phyloP scores from a whole-genome alignment of 2,888 invertebrate genomes.

The Cosmia pyralina region DNA sequence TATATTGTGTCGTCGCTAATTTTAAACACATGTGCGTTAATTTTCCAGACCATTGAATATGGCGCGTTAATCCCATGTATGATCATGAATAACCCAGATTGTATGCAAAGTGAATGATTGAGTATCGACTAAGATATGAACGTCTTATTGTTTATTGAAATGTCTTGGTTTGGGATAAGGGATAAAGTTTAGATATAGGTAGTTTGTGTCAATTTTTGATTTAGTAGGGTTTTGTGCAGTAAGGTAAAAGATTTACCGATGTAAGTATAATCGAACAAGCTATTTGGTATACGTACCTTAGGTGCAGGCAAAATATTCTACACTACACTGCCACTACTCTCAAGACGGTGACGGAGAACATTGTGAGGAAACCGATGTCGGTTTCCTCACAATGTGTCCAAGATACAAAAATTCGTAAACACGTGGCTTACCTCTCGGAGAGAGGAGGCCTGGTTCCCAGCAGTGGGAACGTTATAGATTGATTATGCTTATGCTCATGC shows the following conservation, averaged over 20 bases:
- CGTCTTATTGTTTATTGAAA: slow-evolving; percentile 47
- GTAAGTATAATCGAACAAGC: neutral
- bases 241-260: neutral
- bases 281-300: too few relatives aligned
- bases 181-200: neutral
- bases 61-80: slow-evolving; percentile 69
- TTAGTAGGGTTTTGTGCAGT: neutral
- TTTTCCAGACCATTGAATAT: slow-evolving; percentile 74
- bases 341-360: too few relatives aligned
- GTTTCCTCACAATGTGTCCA: too few relatives aligned
- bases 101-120: slow-evolving; percentile 69
- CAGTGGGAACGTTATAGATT: too few relatives aligned
- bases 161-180: slow-evolving; percentile 13
- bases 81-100: slow-evolving; percentile 66
- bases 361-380: too few relatives aligned
- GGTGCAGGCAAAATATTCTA: too few relatives aligned
- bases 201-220: neutral
- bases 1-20: slow-evolving; percentile 68
- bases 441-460: too few relatives aligned
- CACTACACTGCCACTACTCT: too few relatives aligned
- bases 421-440: too few relatives aligned
- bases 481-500: too few relatives aligned
- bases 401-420: too few relatives aligned
- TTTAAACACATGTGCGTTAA: slow-evolving; percentile 74
- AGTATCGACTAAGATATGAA: slow-evolving; percentile 53